Percentiles rank a stretch among this genome's conserved stretches.
Conservation (phyloP, 2,797 vertebrate species). For the Anas georgica region DNA sequence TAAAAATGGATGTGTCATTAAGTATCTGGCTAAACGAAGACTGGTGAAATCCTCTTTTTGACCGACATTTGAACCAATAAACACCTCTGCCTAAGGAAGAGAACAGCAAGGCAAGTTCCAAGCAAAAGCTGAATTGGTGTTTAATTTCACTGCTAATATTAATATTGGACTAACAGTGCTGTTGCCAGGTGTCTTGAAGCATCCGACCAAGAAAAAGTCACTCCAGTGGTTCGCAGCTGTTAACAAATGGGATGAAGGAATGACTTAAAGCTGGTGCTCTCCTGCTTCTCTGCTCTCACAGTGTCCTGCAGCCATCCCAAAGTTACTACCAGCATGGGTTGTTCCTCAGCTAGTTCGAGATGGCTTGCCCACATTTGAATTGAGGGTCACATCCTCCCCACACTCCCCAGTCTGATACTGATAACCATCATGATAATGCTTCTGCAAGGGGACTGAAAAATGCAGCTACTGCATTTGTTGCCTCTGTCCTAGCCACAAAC, state of each 20-base stretch:
- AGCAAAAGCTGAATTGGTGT: background rate
- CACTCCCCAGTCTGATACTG: background rate
- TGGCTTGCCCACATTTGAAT: background rate
- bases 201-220: background rate
- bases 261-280: background rate
- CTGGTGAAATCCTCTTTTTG: background rate
- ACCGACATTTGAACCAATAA: background rate
- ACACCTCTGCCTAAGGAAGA: background rate
- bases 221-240: too few relatives aligned
- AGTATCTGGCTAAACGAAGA: background rate
- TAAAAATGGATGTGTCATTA: background rate
- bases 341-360: background rate
- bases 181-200: background rate
- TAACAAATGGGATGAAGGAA: background rate
- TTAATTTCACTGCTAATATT: background rate
- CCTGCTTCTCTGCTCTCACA: background rate
- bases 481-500: background rate
- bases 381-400: background rate
- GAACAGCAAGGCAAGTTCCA: background rate
- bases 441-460: background rate
- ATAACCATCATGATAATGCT: background rate
- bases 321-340: background rate
- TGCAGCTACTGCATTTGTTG: background rate
- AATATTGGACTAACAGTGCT: background rate
- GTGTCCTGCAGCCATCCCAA: background rate